Percentiles rank a stretch among this genome's conserved stretches.
Conservation (phyloP, 2,113 vertebrate genomes). For the Strigops habroptila region DNA sequence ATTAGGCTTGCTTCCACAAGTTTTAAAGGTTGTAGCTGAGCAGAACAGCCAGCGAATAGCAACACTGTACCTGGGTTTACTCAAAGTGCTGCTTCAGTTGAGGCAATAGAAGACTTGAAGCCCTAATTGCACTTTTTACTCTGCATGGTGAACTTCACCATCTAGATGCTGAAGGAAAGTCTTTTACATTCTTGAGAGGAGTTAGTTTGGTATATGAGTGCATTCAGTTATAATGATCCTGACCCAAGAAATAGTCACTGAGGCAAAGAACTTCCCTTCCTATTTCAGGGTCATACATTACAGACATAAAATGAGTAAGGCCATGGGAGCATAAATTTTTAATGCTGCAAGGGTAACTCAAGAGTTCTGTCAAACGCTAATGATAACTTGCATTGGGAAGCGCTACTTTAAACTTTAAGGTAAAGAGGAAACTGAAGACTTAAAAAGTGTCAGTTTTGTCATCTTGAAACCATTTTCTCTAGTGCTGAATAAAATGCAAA, state of each 20-base stretch:
- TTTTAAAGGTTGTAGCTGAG: neutral
- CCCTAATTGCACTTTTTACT: neutral
- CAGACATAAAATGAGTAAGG: neutral
- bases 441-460: neutral
- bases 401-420: neutral
- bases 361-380: neutral
- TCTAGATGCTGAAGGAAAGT: neutral
- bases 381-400: neutral
- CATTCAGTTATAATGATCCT: neutral
- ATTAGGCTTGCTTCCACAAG: neutral
- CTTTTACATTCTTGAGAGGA: neutral
- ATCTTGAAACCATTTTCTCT: neutral
- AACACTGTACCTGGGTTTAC: neutral
- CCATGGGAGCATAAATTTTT: neutral
- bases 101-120: neutral
- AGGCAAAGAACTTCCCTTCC: neutral
- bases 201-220: neutral
- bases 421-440: neutral
- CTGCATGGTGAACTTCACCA: neutral
- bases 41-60: neutral
- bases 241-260: neutral
- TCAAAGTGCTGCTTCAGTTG: neutral
- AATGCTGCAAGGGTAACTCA: neutral
- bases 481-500: conserved; percentile 15
- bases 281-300: neutral